These are phyloP conservation scores for Muntiacus muntjak DNA, from an alignment of 2,113 vertebrate species.

Conservation along the genomic window DNA sequence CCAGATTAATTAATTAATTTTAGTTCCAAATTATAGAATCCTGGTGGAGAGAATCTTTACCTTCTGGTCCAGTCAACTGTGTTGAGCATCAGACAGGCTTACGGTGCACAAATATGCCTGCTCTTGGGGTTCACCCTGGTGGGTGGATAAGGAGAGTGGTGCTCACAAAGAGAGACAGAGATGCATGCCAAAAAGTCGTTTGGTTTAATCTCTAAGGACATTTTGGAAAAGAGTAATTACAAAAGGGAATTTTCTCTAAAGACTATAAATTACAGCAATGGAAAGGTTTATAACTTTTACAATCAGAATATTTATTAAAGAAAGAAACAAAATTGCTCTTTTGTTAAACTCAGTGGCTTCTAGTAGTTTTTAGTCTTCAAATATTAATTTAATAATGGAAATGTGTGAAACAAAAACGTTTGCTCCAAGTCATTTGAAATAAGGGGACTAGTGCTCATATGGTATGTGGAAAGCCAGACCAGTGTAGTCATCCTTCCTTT, in stretches of 20 bases:
- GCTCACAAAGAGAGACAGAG: not conserved
- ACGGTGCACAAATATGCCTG: not conserved
- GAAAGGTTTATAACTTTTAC: not conserved
- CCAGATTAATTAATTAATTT: not conserved
- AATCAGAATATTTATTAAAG: not conserved
- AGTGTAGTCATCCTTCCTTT: not conserved
- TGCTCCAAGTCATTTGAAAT: not conserved
- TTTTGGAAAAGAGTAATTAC: not conserved
- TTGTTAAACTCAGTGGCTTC: not conserved
- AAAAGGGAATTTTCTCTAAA: not conserved
- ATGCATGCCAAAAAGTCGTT: not conserved
- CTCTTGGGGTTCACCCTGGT: not conserved
- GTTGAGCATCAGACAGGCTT: not conserved
- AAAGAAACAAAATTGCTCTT: not conserved
- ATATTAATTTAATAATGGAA: conserved; percentile 40
- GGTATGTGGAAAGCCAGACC: not conserved
- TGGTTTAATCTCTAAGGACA: not conserved
- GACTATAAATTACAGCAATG: not conserved
- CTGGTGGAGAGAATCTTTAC: not conserved
- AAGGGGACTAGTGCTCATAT: not conserved
- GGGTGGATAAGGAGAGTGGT: not conserved
- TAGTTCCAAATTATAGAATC: not conserved
- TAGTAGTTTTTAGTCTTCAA: not conserved
- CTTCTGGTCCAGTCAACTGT: not conserved
- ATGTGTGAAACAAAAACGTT: conserved; percentile 20